These are phyloP conservation scores for Actinernus sp. DNA, from an alignment of 92 coral and sea anemone genomes.

Conservation along the genomic window DNA sequence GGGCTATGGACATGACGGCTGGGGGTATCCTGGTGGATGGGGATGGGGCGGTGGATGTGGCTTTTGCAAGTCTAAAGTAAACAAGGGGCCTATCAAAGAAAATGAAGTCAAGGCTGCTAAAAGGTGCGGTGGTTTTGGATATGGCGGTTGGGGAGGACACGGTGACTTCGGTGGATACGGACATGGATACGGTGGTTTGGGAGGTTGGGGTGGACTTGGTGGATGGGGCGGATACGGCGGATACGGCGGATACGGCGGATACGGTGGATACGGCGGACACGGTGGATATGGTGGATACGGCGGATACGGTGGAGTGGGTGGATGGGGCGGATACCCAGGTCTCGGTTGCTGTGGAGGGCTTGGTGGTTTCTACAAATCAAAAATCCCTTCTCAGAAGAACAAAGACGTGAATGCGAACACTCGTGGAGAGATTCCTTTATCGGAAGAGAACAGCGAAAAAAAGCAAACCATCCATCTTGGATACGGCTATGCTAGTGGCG, in stretches of 20 bases:
- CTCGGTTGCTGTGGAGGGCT: constrained; percentile 74
- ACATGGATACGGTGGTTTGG: constrained; percentile 17
- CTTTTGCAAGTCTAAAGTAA: constrained; percentile 82
- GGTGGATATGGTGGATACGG: constrained; percentile 43
- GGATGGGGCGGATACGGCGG: constrained; percentile 66
- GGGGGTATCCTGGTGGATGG: constrained; percentile 52
- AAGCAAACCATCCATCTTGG: constrained; percentile 98
- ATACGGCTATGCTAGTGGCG: constrained; percentile 99
- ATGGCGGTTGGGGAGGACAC: constrained; percentile 43
- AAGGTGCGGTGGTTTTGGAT: constrained; percentile 65
- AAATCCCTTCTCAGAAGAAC: constrained; percentile 64
- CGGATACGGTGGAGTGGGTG: constrained; percentile 48
- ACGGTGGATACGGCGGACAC: constrained; percentile 31
- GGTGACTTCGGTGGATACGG: constrained; percentile 19
- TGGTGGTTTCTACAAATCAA: constrained; percentile 78
- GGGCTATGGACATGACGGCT: constrained; percentile 53
- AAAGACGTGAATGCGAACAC: constrained; percentile 79
- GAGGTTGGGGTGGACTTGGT: constrained; percentile 57
- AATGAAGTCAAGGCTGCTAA: constrained; percentile 46
- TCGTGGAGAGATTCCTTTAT: constrained; percentile 86
- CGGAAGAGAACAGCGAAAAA: constrained; percentile 40
- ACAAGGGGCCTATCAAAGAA: constrained; percentile 11
- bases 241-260: constrained; percentile 50
- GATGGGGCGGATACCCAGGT: constrained; percentile 62
- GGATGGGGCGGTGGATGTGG: constrained; percentile 82